Evolutionary conservation across 2,797 vertebrate species (phyloP), one percentile per base, ranked within the genome.

Genomic region (Pipistrellus pipistrellus): DNA sequence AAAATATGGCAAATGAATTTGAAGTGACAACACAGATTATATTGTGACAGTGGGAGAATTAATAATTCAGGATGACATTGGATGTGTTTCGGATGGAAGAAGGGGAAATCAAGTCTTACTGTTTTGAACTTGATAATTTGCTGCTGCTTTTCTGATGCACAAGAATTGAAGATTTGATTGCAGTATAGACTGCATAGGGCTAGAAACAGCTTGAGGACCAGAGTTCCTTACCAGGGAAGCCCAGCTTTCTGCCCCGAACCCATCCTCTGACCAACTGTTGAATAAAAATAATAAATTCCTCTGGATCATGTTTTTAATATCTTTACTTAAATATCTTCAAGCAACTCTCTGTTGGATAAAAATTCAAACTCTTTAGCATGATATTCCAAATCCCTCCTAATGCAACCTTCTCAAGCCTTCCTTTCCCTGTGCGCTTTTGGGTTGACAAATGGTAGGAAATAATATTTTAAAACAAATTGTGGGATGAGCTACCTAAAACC

Each of bases 401-500:
- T n/a, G 13, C 46, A 25, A 11, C 14, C 3, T 46, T 55, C n/a
- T 57, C 38, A 66, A 77, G 11, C 41, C 7, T 75, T 76, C 8
- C 11, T 7, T 75, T 76, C 6, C 11, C 18, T 69, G 66, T 2
- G 11, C 59, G 46, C 32, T 88, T 11, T 59, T 82, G 64, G 15
- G 38, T 4, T 23, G 53, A 55, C 8, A 68, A 30, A 86, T 68
- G 9, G 13, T 66, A 73, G 44, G 32, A 86, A 73, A 80, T 8
- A 17, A 32, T 94, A 57, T 88, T 89, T 85, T 64, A 76, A 95
- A 84, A 51, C 8, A 77, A 82, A 82, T 55, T 4, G 1, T 90
- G 30, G 13, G 14, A 32, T 84, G 44, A 8, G 9, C 51, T 86
- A 10, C 32, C 12, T 80, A 51, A 38, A 83, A 17, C 11, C 55